Evolutionary conservation across 2,113 vertebrate genomes (phyloP).

Genomic region (Calidris pygmaea): DNA sequence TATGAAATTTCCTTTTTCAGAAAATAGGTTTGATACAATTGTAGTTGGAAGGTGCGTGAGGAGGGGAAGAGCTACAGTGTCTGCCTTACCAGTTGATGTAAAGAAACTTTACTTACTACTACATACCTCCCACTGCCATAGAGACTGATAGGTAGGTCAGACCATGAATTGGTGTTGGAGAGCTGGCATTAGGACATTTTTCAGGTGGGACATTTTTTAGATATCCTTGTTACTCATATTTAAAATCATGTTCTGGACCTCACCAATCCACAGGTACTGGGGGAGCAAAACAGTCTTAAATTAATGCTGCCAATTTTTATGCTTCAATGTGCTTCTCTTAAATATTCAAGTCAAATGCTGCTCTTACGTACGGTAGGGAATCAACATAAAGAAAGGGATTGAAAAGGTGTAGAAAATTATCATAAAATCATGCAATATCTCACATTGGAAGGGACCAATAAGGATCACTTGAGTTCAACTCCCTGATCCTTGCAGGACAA

Average conservation of each 20-base stretch:
- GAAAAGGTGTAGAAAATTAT: not conserved
- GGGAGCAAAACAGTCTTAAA: not conserved
- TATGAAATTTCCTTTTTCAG: not conserved
- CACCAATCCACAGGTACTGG: not conserved
- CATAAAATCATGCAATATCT: not conserved
- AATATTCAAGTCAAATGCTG: not conserved
- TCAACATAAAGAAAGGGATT: not conserved
- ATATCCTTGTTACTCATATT: not conserved
- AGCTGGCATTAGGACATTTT: not conserved
- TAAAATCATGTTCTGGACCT: not conserved
- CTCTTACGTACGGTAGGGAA: not conserved
- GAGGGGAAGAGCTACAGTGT: not conserved
- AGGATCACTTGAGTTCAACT: not conserved
- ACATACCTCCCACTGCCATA: rapidly evolving
- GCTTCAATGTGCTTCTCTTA: not conserved
- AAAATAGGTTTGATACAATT: not conserved
- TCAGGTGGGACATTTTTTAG: not conserved
- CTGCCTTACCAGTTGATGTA: not conserved
- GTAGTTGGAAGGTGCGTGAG: not conserved
- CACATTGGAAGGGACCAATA: not conserved
- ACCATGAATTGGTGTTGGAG: not conserved
- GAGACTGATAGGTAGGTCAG: not conserved
- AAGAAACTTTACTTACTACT: not conserved
- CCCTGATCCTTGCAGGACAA: not conserved
- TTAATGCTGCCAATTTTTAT: not conserved